Evolutionary conservation across 2,888 invertebrate genomes (phyloP), one percentile per base, ranked within the genome.

Genomic region (Sisyra nigra): DNA sequence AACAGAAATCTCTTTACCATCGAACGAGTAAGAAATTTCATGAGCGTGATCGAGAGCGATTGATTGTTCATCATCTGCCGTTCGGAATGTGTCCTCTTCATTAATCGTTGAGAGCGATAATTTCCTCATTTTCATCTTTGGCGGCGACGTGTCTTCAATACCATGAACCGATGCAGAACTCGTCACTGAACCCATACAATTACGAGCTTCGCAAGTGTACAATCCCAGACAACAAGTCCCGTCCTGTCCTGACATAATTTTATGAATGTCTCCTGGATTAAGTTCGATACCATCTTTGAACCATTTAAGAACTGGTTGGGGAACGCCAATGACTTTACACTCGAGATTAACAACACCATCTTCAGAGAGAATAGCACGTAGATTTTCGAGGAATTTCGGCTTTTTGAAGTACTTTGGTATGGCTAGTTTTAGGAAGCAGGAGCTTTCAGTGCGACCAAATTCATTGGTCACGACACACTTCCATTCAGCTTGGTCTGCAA

Each of bases 311-410:
- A 79, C 68, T 1, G 89, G 89, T 55, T 88, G 88, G 0, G 89
- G 89, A 2, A 89, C 87, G 5, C 89, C 89, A 46, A 89, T 88
- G 1, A 89, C 88, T 66, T 91, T 91, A 59, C 91, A 91, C 60
- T 91, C 91, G 46, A 91, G 69, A 61, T 89, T 89, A 1, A 91
- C 91, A 8, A 89, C 86, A 0, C 89, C 84, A 61, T 87, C 87
- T 48, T 88, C 85, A 0, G 87, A 86, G 13, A 91, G 66, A 33
- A 88, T 80, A 0, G 89, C 91, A 51, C 84, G 72, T 3, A 91
- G 67, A 49, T 82, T 82, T 60, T 91, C 89, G 41, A 91, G 65
- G 59, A 91, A 91, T 48, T 81, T 73, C 0, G 91, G 89, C 50
- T 85, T 87, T 58, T 88, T 88, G 57, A 80, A 91, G 63, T 89